Evolutionary conservation across 2,797 vertebrate genomes (phyloP).

Genomic region (Babyrousa celebensis): DNA sequence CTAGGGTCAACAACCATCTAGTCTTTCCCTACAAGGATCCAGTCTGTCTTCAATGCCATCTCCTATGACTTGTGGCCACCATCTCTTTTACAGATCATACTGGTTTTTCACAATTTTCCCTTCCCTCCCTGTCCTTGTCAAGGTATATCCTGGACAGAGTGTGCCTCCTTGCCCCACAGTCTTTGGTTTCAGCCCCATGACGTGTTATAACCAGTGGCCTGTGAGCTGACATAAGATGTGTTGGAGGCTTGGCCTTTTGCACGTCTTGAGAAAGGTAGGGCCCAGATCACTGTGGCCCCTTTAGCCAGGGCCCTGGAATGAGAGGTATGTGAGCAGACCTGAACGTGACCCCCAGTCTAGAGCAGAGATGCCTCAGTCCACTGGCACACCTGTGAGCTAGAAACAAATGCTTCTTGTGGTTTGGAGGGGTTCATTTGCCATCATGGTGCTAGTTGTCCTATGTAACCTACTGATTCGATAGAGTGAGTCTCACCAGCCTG

Average conservation of each 20-base stretch:
- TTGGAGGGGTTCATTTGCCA: neutral
- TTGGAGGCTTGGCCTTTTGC: neutral
- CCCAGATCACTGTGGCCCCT: no score
- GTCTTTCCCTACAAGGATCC: neutral
- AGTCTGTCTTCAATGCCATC: neutral
- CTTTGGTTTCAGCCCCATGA: neutral
- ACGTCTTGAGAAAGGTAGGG: neutral
- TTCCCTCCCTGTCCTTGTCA: neutral
- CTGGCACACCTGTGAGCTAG: neutral
- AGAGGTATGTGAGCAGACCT: neutral
- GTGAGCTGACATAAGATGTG: neutral
- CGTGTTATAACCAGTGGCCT: neutral
- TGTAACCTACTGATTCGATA: accelerated
- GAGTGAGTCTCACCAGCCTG: neutral
- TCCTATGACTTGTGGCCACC: neutral
- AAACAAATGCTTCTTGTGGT: neutral
- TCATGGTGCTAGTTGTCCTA: neutral
- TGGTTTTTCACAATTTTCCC: neutral
- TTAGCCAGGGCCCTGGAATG: neutral
- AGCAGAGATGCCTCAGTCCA: neutral
- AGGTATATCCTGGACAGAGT: accelerated
- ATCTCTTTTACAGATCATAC: neutral
- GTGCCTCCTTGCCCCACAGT: neutral
- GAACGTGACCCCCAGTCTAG: neutral
- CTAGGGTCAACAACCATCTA: neutral